Evolutionary conservation across 1,140 invertebrate species (phyloP), one percentile per base, ranked within the genome.

Genomic region (Teleogryllus occipitalis): DNA sequence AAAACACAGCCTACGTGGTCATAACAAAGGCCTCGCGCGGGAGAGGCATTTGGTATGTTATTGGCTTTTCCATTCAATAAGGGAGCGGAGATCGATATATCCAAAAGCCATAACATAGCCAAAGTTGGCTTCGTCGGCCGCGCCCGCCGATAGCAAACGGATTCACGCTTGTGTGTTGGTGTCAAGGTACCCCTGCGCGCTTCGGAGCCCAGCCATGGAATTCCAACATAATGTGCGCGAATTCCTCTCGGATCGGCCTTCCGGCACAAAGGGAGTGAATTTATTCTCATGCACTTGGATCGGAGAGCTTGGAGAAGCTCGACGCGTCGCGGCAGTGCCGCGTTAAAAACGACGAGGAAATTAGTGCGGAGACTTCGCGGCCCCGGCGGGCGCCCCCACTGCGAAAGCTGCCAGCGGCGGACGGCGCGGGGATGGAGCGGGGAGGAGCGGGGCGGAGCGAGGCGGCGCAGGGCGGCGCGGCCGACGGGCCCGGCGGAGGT

Each of bases 21-120:
- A 65, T 18, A 65, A 65, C 54, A 65, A 65, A 65, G 54, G 54
- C 10, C 54, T 18, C 54, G 18, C 54, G 54, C 27, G 54, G 54
- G 54, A 65, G 54, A 65, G 54, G 54, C 54, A 65, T 65, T 65
- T 65, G 54, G 54, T 65, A 65, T 65, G 54, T 65, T 65, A 65
- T 65, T 65, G 54, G 54, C 54, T 65, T 65, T 65, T 65, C 54
- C 54, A 65, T 65, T 65, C 54, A 65, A 65, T 65, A 65, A 65
- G 54, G 54, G 54, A 65, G 18, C 18, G 18, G 10, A 18, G 54
- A 65, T 65, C 54, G 54, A 65, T 65, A 65, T 65, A 65, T 65
- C 54, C 54, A 65, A 65, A 65, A 65, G 18, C 54, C 54, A 65
- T 65, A 65, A 18, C 54, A 65, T 65, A 65, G 54, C 54, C 54